phyloP scores from a whole-genome alignment of 2,888 invertebrate species.

The Tetranychus piercei region DNA sequence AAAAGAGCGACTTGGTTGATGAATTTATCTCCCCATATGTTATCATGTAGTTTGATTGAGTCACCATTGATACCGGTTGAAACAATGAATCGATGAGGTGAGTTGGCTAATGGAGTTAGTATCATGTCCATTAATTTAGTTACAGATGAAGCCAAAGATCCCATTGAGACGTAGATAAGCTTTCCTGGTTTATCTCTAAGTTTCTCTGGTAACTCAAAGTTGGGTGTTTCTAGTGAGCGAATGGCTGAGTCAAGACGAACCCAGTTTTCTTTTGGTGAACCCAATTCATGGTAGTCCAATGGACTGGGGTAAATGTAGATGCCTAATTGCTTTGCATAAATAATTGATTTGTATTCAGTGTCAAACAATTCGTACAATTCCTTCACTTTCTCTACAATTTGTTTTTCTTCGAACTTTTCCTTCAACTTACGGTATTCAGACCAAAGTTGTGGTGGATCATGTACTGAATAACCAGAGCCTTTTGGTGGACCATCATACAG shows the following conservation, averaged over 20 bases:
- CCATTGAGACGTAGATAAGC: not conserved
- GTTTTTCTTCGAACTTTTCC: not conserved
- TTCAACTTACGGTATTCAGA: not conserved
- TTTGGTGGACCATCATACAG: not conserved
- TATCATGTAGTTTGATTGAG: not conserved
- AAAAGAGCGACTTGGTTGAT: not conserved
- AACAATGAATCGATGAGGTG: not conserved
- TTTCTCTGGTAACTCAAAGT: not conserved
- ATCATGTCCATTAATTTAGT: not conserved
- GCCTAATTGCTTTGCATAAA: not conserved
- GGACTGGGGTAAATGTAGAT: slow-evolving; percentile 9
- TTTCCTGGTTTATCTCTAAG: not conserved
- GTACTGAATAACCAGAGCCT: not conserved
- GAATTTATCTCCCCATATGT: not conserved
- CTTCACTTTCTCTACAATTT: not conserved
- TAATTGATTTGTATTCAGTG: not conserved
- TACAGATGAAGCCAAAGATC: not conserved
- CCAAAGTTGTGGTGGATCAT: slow-evolving; percentile 3
- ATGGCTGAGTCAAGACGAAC: not conserved
- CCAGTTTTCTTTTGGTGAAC: not conserved
- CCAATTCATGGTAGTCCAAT: not conserved
- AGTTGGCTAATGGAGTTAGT: not conserved
- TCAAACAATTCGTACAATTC: no score
- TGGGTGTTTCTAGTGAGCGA: not conserved
- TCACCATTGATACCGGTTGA: not conserved